These are phyloP conservation scores for Battus philenor DNA, from an alignment of 1,140 invertebrate species.

Conservation along the genomic window DNA sequence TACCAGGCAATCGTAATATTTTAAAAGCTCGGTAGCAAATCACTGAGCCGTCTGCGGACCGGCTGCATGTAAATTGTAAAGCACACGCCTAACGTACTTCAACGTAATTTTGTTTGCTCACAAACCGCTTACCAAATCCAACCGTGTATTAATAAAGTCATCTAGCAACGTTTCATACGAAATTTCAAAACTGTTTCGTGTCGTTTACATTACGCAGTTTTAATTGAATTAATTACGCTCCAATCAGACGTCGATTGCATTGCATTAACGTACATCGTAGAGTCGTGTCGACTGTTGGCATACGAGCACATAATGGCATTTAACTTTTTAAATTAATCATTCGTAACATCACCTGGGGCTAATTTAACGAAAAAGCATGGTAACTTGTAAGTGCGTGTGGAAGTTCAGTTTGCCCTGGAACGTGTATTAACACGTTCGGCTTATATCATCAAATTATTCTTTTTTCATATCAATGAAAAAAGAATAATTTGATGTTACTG, in stretches of 20 bases:
- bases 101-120: constrained; percentile 9
- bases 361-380: background rate
- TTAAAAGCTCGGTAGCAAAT: too few species aligned
- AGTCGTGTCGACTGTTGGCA: background rate
- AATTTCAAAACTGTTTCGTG: constrained; percentile 10
- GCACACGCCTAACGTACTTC: background rate
- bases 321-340: constrained; percentile 4
- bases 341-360: background rate
- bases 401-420: too few species aligned
- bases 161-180: constrained; percentile 3
- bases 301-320: constrained; percentile 5
- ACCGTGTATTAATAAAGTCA: constrained; percentile 2
- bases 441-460: too few species aligned
- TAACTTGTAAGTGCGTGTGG: too few species aligned
- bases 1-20: too few species aligned
- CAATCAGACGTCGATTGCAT: constrained; percentile 6
- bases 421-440: too few species aligned
- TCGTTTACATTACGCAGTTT: constrained; percentile 17
- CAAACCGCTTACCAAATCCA: background rate
- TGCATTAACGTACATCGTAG: background rate
- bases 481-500: too few species aligned
- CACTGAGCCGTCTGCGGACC: too few species aligned
- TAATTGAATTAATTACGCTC: constrained; percentile 19
- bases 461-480: too few species aligned
- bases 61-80: too few species aligned